These are phyloP conservation scores for Bombus pascuorum DNA, from an alignment of 1,140 invertebrate species.

Conservation along the genomic window DNA sequence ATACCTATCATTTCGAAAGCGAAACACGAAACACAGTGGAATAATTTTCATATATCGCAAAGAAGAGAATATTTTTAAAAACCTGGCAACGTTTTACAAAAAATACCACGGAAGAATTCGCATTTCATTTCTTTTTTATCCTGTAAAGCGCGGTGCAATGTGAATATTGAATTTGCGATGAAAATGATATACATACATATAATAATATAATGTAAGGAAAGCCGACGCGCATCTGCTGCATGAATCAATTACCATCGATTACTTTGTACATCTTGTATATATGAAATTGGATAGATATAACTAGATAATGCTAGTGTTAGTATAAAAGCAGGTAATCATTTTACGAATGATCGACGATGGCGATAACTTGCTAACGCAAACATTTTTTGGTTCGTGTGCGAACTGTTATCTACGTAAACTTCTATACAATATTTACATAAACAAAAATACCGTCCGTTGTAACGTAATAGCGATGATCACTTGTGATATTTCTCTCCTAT, in stretches of 20 bases:
- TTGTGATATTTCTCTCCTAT: conserved; percentile 66
- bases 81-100: background rate
- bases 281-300: conserved; percentile 59
- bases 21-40: background rate
- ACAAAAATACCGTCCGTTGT: conserved; percentile 1
- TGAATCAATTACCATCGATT: conserved; percentile 73
- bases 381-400: conserved; percentile 1
- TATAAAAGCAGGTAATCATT: conserved; percentile 18
- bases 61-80: background rate
- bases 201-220: background rate
- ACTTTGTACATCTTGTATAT: conserved; percentile 79
- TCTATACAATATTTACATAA: conserved; percentile 47
- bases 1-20: conserved; percentile 7
- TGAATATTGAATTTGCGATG: background rate
- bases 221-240: conserved; percentile 50
- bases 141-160: background rate
- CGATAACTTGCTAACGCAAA: conserved; percentile 1
- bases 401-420: conserved; percentile 19
- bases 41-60: background rate
- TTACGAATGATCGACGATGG: background rate
- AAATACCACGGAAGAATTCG: background rate
- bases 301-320: conserved; percentile 35
- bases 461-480: conserved; percentile 38
- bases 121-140: background rate
- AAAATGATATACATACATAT: background rate